These are phyloP conservation scores for Meiosimyza decipiens DNA, from an alignment of 2,888 invertebrate species.

Conservation along the genomic window DNA sequence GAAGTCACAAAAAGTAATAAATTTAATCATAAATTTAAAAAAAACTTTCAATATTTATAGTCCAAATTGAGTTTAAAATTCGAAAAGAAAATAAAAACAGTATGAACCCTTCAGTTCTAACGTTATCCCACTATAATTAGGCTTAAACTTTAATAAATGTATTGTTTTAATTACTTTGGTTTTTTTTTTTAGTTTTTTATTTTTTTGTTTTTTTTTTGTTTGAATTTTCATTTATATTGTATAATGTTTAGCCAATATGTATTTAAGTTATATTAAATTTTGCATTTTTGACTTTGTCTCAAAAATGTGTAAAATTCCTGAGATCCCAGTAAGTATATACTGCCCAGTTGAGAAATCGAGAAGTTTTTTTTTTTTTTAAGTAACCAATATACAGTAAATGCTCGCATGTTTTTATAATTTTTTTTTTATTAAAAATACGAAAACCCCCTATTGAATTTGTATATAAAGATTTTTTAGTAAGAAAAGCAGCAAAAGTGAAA, in stretches of 20 bases:
- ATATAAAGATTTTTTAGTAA: constrained; percentile 3
- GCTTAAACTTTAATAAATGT: constrained; percentile 34
- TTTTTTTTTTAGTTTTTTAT: constrained; percentile 19
- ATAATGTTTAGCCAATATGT: constrained; percentile 18
- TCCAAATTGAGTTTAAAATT: no score
- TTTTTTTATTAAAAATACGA: not conserved
- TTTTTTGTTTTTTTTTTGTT: constrained; percentile 9
- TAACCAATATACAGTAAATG: not conserved
- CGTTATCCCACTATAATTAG: not conserved
- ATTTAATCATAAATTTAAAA: no score
- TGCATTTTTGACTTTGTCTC: no score
- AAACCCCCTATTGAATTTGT: constrained; percentile 1
- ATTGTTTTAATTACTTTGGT: constrained; percentile 27
- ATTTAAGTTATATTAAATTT: no score
- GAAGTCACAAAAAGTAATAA: no score
- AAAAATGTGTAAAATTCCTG: no score
- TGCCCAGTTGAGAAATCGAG: not conserved
- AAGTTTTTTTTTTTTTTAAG: no score
- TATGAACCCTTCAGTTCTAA: no score
- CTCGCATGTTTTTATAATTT: not conserved
- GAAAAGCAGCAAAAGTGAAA: not conserved
- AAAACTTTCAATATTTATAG: no score
- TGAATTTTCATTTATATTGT: not conserved
- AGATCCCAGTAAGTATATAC: not conserved
- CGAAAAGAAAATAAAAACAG: no score